Conservation (phyloP, 37 sponge, comb jelly and placozoan species). For the Agelas oroides region DNA sequence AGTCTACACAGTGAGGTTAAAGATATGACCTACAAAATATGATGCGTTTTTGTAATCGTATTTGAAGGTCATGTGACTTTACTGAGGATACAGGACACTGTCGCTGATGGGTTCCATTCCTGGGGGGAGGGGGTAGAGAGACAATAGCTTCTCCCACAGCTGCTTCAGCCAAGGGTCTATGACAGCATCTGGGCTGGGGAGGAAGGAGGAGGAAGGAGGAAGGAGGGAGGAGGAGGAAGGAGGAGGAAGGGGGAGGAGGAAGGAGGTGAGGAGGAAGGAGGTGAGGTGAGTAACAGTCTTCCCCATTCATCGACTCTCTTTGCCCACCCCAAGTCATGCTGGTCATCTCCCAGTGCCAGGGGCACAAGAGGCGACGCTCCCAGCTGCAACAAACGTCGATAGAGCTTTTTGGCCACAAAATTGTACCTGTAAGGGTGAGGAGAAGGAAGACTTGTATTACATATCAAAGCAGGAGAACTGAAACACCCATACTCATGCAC, state of each 20-base stretch:
- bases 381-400: constrained; percentile 83
- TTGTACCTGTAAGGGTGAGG: constrained; percentile 77
- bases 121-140: constrained; percentile 79
- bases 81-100: constrained; percentile 48
- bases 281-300: no score
- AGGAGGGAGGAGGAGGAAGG: no score
- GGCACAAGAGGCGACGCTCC: constrained; percentile 78
- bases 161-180: constrained; percentile 87
- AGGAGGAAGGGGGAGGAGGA: not conserved
- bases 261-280: no score
- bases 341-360: constrained; percentile 92
- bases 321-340: constrained; percentile 92
- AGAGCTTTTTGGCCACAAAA: constrained; percentile 92
- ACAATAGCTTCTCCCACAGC: constrained; percentile 64
- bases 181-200: constrained; percentile 74
- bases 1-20: not conserved
- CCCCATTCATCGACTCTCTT: not conserved
- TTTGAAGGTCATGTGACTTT: not conserved
- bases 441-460: not conserved
- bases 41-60: no score
- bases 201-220: not conserved
- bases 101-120: constrained; percentile 49
- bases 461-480: no score
- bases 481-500: no score
- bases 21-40: no score